Conservation (phyloP, 2,888 invertebrate species). For the Melinopterus prodromus region DNA sequence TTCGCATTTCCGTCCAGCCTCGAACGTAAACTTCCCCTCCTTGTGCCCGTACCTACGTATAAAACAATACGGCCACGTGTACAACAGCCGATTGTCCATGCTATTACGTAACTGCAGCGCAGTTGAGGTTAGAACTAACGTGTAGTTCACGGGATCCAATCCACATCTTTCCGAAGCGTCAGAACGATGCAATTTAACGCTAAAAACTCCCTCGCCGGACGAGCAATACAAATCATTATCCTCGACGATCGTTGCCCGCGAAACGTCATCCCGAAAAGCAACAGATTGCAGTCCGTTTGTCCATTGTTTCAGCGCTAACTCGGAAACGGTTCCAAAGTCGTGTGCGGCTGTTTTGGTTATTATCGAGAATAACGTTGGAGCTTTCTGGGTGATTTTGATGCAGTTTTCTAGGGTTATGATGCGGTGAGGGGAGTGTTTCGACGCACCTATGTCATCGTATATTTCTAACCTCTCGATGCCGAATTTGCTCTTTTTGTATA, state of each 20-base stretch:
- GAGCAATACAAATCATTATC: conserved; percentile 90
- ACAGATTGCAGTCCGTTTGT: conserved; percentile 80
- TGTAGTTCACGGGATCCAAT: conserved; percentile 75
- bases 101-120: conserved; percentile 78
- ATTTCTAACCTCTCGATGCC: conserved; percentile 88
- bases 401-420: conserved; percentile 88
- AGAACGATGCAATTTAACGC: conserved; percentile 77
- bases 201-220: conserved; percentile 81
- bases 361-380: conserved; percentile 70
- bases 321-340: conserved; percentile 72
- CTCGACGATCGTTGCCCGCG: conserved; percentile 74
- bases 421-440: conserved; percentile 69
- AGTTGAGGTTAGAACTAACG: conserved; percentile 76
- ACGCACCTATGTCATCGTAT: conserved; percentile 74
- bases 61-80: conserved; percentile 86
- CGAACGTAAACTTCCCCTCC: conserved; percentile 86
- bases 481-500: conserved; percentile 84
- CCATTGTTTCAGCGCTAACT: conserved; percentile 80
- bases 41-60: conserved; percentile 87
- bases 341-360: conserved; percentile 74
- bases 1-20: conserved; percentile 86
- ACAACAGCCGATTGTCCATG: conserved; percentile 70
- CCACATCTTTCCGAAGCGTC: conserved; percentile 82
- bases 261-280: conserved; percentile 76
- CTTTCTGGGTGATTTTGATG: conserved; percentile 78